Evolutionary conservation across 2,888 invertebrate species (phyloP).

Genomic region (Brenthis ino): DNA sequence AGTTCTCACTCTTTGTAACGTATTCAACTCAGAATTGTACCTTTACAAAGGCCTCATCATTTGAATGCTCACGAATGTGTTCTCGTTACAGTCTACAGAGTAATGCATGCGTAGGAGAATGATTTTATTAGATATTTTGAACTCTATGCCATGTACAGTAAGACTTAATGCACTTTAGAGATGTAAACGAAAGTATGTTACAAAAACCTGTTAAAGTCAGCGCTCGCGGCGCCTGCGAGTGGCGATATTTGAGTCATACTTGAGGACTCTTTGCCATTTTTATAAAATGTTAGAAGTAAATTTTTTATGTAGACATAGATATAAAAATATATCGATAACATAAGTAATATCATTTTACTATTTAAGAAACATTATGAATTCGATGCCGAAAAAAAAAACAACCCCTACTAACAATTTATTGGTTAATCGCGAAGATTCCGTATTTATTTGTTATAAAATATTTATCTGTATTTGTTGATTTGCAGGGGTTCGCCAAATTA

Average conservation of each 20-base stretch:
- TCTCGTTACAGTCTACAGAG: conserved; percentile 28
- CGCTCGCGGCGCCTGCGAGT: conserved; percentile 67
- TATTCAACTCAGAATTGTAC: conserved; percentile 41
- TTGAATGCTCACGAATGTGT: conserved; percentile 40
- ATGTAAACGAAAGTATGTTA: conserved; percentile 12
- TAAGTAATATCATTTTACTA: not conserved
- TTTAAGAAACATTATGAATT: not conserved
- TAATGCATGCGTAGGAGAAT: conserved; percentile 11
- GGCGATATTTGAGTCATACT: conserved; percentile 59
- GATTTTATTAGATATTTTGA: conserved; percentile 12
- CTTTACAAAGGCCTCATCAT: conserved; percentile 43
- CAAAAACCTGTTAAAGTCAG: conserved; percentile 47
- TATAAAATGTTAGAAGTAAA: no score
- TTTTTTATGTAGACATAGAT: no score
- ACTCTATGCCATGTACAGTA: conserved; percentile 17
- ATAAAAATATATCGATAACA: no score
- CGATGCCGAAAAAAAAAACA: no score
- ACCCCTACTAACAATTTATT: no score
- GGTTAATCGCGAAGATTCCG: not conserved
- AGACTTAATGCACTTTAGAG: conserved; percentile 4
- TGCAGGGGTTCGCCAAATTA: conserved; percentile 49
- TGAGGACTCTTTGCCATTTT: conserved; percentile 39
- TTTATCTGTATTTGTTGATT: conserved; percentile 28
- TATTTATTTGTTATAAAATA: conserved; percentile 8
- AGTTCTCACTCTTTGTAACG: conserved; percentile 33